Base-by-base conservation (phyloP, 1,140 invertebrate genomes). In the Lanistes nyassanus region DNA sequence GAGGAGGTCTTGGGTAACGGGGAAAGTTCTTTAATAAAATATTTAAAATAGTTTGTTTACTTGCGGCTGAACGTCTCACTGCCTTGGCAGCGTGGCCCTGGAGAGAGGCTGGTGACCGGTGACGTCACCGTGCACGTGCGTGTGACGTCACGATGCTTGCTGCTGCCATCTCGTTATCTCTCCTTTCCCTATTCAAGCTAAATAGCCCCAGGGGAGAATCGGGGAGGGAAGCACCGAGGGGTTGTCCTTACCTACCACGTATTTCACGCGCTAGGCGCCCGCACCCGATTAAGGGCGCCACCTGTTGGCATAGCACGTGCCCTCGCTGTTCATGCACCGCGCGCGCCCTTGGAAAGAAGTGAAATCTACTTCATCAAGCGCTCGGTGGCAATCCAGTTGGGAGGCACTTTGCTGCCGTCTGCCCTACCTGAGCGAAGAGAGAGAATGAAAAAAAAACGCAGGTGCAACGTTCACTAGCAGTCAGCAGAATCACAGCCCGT, bases 161-260 rank as follows among this genome's bases (percentile, higher is more conserved):
- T 37, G 31, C 39, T 72, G 70, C 70, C 70, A 72, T 72, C 70
- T 72, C 70, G 70, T 72, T 72, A 72, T 72, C 70, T 72, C 67
- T 36, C 34, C 70, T 58, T 72, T 26, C 47, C 70, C 68, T 56
- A 62, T 62, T 60, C 55, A 72, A 72, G 70, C 70, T 72, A 72
- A 72, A 72, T 72, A 72, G 70, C 56, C 70, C 56, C 29, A 55
- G 23, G 70, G 70, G 70, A n/a, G n/a, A n/a, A n/a, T n/a, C n/a
- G n/a, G n/a, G n/a, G n/a, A n/a, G n/a, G n/a, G 69, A 34, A 19
- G 42, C 70, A 56, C 37, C 55, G 29, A 37, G 70, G 55, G 70
- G 70, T 56, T 55, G 31, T 56, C 70, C 39, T 70, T 72, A 72
- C 70, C 70, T 72, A 72, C 70, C 70, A 62, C 70, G 70, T 55